phyloP scores from a whole-genome alignment of 2,888 invertebrate genomes.

The Nephrotoma flavescens region DNA sequence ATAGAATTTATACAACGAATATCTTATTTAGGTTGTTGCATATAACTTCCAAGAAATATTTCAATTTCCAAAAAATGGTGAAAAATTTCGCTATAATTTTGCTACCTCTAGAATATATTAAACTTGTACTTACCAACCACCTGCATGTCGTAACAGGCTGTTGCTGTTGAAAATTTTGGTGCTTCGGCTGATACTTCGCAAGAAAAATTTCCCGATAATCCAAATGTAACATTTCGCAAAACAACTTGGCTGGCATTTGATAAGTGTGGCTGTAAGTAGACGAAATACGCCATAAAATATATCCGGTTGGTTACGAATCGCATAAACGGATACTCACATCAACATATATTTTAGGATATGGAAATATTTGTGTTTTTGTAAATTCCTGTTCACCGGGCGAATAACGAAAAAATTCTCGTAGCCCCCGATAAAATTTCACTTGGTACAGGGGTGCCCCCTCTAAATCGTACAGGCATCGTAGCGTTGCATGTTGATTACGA shows the following conservation, averaged over 20 bases:
- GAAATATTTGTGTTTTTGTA: conserved; percentile 60
- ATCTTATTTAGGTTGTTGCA: too few species aligned
- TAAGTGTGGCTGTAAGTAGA: conserved; percentile 43
- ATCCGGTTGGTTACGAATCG: neutral
- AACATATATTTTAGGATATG: conserved; percentile 57
- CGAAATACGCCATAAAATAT: neutral
- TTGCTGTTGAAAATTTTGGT: conserved; percentile 51
- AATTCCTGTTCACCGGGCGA: conserved; percentile 48
- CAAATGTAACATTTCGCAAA: conserved; percentile 51
- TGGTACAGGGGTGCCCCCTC: conserved; percentile 63
- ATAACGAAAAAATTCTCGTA: conserved; percentile 69
- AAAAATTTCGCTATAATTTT: too few species aligned
- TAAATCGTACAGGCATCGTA: conserved; percentile 63
- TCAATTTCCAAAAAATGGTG: too few species aligned
- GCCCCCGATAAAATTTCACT: conserved; percentile 77
- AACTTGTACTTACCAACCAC: conserved; percentile 52
- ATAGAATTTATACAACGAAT: too few species aligned
- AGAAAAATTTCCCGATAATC: conserved; percentile 59
- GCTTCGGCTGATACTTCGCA: conserved; percentile 67
- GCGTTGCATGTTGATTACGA: conserved; percentile 48
- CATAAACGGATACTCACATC: conserved; percentile 50
- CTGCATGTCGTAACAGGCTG: conserved; percentile 47
- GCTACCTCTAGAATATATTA: neutral
- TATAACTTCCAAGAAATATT: too few species aligned
- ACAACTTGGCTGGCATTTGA: conserved; percentile 63